These are phyloP conservation scores for Craniophora ligustri DNA, from an alignment of 2,888 invertebrate genomes.

Conservation along the genomic window DNA sequence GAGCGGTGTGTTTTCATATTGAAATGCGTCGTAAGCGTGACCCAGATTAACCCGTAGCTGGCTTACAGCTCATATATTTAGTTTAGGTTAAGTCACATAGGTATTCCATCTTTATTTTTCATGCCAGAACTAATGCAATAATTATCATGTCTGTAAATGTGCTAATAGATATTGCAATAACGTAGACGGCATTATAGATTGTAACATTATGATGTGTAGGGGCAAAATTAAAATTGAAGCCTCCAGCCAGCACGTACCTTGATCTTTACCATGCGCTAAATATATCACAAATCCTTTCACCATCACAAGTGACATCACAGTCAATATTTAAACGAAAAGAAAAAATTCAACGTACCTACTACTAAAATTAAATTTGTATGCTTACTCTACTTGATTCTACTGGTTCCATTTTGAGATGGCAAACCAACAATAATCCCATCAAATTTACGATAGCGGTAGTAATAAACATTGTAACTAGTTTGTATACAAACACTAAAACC, in stretches of 20 bases:
- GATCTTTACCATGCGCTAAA: constrained; percentile 24
- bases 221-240: too few relatives aligned
- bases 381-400: constrained; percentile 4
- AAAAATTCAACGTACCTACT: background rate
- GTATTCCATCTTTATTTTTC: constrained; percentile 3
- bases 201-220: too few relatives aligned
- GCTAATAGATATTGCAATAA: too few relatives aligned
- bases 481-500: constrained; percentile 27
- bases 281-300: constrained; percentile 22
- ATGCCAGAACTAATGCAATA: too few relatives aligned
- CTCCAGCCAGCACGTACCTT: constrained; percentile 15
- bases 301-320: background rate
- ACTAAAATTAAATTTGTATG: too few relatives aligned
- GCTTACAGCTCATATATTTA: constrained; percentile 29
- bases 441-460: constrained; percentile 27
- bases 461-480: constrained; percentile 23
- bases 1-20: constrained; percentile 26
- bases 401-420: constrained; percentile 10
- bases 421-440: constrained; percentile 13
- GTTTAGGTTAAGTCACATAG: constrained; percentile 11
- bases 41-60: constrained; percentile 42
- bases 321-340: background rate
- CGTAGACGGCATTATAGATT: too few relatives aligned
- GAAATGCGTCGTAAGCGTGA: constrained; percentile 45
- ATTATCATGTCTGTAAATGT: too few relatives aligned